Base-by-base conservation (phyloP, 2,113 vertebrate species). In the Cacatua alba region DNA sequence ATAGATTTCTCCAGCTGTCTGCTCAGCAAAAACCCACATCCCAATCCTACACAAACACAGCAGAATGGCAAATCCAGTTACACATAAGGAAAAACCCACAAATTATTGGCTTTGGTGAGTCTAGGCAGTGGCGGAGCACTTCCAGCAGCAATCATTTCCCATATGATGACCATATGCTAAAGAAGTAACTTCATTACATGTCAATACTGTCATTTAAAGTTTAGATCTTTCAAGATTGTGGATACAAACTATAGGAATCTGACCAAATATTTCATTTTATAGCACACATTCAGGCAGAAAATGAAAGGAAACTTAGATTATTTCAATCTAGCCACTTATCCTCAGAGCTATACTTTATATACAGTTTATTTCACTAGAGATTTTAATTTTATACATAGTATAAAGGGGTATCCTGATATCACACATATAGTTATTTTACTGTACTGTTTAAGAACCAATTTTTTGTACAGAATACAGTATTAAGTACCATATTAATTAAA, bases 351-450 rank as follows among this genome's bases (percentile, higher is more conserved):
- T 76, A 92, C 93, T 49, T 96, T 97, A 97, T 97, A 94, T 98
- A 98, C 96, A 96, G 95, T 98, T 98, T 98, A 98, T 98, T 98
- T 95, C 97, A 98, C 97, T 98, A 98, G 96, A 97, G 97, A 90
- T 96, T 97, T 97, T 89, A 88, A 90, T 96, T 98, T 98, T 98
- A 98, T 98, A 98, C 97, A 98, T 86, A 97, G 97, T 97, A 98
- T 97, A 98, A 97, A 98, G 96, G 97, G 94, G 90, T 96, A 98
- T 97, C 95, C 92, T 94, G 97, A 77, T 96, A 97, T 95, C 97
- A 98, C 97, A 97, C 95, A 88, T 84, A 97, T 81, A 97, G 82
- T 95, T 95, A 97, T 92, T 96, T 97, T 97, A 96, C 97, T 29
- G 84, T 96, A 97, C 94, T 97, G 98, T 80, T 95, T 95, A 98